These are phyloP conservation scores for Cryptomyrus ogoouensis DNA, from an alignment of 2,113 vertebrate species.

Conservation along the genomic window DNA sequence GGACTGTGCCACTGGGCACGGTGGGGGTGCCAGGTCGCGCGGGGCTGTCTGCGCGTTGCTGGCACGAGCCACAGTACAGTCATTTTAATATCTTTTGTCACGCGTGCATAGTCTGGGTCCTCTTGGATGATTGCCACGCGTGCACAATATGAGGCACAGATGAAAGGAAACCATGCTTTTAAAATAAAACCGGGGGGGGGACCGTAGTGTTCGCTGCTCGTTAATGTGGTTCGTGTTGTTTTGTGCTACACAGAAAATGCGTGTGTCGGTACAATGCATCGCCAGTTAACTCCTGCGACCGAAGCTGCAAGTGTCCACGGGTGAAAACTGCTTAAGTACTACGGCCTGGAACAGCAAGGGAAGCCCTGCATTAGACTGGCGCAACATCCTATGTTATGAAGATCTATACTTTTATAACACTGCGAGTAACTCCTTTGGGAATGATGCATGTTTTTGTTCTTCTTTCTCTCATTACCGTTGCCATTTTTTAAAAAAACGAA, in stretches of 20 bases:
- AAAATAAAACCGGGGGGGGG: background rate
- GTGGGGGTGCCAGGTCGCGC: conserved; percentile 41
- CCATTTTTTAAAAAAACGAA: background rate
- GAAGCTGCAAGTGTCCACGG: background rate
- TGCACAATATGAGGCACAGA: conserved; percentile 16
- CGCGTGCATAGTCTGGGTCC: background rate
- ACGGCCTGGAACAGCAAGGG: background rate
- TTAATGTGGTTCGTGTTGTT: background rate
- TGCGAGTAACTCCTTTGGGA: background rate
- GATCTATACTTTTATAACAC: background rate
- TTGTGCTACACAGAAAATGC: background rate
- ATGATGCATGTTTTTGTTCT: background rate
- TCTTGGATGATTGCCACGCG: background rate
- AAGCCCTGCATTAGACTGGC: background rate
- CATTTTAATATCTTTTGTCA: conserved; percentile 39
- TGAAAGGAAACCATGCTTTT: conserved; percentile 13
- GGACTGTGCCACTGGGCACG: conserved; percentile 54
- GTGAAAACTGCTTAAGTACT: background rate
- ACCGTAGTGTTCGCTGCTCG: background rate
- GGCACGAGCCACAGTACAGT: conserved; percentile 31
- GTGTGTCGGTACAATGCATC: background rate
- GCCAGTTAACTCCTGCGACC: background rate
- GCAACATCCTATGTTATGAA: background rate
- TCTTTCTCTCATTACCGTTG: background rate
- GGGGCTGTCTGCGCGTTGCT: conserved; percentile 46